Percentiles rank a stretch among this genome's conserved stretches.
phyloP scores from a whole-genome alignment of 2,888 invertebrate genomes.

The Dryobota labecula region DNA sequence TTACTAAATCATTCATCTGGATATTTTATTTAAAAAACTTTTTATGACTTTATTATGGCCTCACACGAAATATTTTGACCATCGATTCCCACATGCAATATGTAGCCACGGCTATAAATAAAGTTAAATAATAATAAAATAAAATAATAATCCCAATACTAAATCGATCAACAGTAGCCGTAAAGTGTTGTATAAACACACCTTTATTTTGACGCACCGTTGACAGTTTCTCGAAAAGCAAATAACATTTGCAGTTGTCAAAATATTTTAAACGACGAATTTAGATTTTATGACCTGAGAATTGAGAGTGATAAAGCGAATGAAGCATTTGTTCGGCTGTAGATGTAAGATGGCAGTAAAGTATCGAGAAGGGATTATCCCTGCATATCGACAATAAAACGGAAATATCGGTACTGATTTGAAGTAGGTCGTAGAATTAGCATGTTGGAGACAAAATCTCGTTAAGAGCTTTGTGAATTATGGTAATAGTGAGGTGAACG shows the following conservation, averaged over 20 bases:
- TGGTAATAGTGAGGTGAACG: conserved; percentile 34
- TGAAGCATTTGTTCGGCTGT: conserved; percentile 7
- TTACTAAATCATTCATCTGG: conserved; percentile 19
- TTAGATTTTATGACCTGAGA: neutral
- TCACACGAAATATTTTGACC: conserved; percentile 27
- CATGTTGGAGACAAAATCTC: conserved; percentile 63
- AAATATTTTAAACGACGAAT: conserved; percentile 25
- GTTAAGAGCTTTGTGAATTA: conserved; percentile 56
- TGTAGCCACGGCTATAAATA: conserved; percentile 42
- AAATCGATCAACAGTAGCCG: conserved; percentile 51
- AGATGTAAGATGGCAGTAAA: conserved; percentile 17
- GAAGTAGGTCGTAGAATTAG: conserved; percentile 57
- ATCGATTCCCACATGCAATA: conserved; percentile 38
- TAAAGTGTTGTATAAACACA: conserved; percentile 55
- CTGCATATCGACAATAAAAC: conserved; percentile 51
- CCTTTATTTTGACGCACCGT: conserved; percentile 54
- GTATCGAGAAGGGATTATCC: conserved; percentile 52
- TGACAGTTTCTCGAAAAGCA: conserved; percentile 48
- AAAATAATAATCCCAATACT: conserved; percentile 49
- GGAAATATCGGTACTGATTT: conserved; percentile 57
- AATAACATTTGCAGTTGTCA: conserved; percentile 17
- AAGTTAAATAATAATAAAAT: no score
- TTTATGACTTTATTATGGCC: conserved; percentile 18
- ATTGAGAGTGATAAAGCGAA: neutral
- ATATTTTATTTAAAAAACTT: conserved; percentile 20